phyloP scores from a whole-genome alignment of 1,140 invertebrate species.

The Dendrolimus punctatus region DNA sequence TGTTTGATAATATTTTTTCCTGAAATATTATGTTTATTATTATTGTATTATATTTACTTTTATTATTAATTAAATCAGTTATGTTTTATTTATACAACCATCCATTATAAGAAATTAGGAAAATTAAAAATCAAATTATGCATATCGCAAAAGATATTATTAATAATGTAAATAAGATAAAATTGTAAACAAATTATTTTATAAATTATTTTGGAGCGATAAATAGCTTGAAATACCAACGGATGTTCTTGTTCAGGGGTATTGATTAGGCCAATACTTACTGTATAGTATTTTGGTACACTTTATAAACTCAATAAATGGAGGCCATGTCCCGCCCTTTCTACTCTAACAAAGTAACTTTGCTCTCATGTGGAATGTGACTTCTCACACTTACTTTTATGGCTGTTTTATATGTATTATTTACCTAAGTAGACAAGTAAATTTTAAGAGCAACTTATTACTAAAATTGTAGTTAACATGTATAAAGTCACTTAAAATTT shows the following conservation, averaged over 20 bases:
- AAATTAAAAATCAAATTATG: slow-evolving; percentile 53
- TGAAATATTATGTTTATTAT: slow-evolving; percentile 43
- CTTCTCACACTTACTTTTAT: too few species aligned
- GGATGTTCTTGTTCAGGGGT: slow-evolving; percentile 12
- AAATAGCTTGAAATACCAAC: slow-evolving; percentile 22
- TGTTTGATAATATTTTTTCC: slow-evolving; percentile 56
- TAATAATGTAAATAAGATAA: slow-evolving; percentile 54
- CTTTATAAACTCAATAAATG: slow-evolving; percentile 31
- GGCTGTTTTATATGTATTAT: too few species aligned
- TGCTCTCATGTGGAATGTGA: too few species aligned
- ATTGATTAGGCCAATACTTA: slow-evolving; percentile 18
- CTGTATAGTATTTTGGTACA: slow-evolving; percentile 35
- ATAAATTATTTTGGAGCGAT: slow-evolving; percentile 44
- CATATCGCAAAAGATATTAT: slow-evolving; percentile 50
- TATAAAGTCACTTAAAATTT: too few species aligned
- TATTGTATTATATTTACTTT: slow-evolving; percentile 42
- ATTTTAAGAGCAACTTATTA: too few species aligned
- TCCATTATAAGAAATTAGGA: slow-evolving; percentile 43
- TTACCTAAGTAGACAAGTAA: too few species aligned
- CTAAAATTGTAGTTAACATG: too few species aligned
- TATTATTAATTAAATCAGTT: slow-evolving; percentile 37
- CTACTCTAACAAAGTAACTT: slow-evolving; percentile 1
- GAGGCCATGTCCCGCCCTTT: slow-evolving; percentile 46
- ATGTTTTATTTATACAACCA: slow-evolving; percentile 56
- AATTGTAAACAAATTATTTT: slow-evolving; percentile 54